These are phyloP conservation scores for Pipa parva DNA, from an alignment of 2,113 vertebrate species.

Conservation along the genomic window DNA sequence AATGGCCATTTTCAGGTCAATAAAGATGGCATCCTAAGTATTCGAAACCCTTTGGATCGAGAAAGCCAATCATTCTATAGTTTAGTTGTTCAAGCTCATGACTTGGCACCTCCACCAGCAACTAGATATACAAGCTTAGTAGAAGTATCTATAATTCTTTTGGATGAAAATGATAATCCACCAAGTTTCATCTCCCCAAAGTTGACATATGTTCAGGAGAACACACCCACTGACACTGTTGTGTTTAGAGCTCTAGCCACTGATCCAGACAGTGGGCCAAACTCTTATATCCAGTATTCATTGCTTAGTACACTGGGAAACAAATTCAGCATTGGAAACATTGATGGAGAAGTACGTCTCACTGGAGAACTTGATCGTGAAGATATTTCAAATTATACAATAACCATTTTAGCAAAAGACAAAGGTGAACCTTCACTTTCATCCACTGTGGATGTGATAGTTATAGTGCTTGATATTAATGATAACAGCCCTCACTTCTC, in stretches of 20 bases:
- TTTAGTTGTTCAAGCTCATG: slow-evolving; percentile 80
- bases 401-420: slow-evolving; percentile 85
- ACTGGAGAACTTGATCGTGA: slow-evolving; percentile 87
- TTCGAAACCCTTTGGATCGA: slow-evolving; percentile 74
- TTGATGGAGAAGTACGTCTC: slow-evolving; percentile 80
- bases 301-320: slow-evolving; percentile 66
- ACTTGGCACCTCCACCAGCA: slow-evolving; percentile 66
- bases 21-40: slow-evolving; percentile 67
- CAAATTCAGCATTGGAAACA: slow-evolving; percentile 82
- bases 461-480: slow-evolving; percentile 86
- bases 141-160: slow-evolving; percentile 89
- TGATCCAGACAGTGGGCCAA: slow-evolving; percentile 89
- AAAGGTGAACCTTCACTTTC: slow-evolving; percentile 86
- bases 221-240: slow-evolving; percentile 81
- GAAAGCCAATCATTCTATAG: slow-evolving; percentile 95
- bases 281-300: slow-evolving; percentile 92
- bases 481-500: slow-evolving; percentile 88
- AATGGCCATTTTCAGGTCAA: slow-evolving; percentile 74
- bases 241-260: slow-evolving; percentile 80
- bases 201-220: slow-evolving; percentile 86
- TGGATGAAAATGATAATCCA: slow-evolving; percentile 89
- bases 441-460: slow-evolving; percentile 75
- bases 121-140: slow-evolving; percentile 81
- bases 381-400: slow-evolving; percentile 79
- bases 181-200: slow-evolving; percentile 82